Percentiles rank a stretch among this genome's conserved stretches.
phyloP scores from a whole-genome alignment of 1,140 invertebrate species.

The Aphaenogaster ashmeadi region DNA sequence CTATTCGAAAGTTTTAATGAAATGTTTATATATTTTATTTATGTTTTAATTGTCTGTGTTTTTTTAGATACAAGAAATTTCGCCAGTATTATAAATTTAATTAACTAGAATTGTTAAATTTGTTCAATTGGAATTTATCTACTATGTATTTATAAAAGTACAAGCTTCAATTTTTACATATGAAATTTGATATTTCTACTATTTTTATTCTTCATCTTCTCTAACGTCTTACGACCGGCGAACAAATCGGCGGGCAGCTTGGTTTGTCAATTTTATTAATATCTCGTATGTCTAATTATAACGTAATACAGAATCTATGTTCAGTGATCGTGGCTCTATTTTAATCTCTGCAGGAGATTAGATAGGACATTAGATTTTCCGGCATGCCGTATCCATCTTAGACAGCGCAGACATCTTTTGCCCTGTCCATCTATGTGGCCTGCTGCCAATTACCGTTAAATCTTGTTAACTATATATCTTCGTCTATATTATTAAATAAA shows the following conservation, averaged over 20 bases:
- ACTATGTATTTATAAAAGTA: neutral
- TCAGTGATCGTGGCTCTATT: conserved; percentile 50
- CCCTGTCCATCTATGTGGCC: conserved; percentile 26
- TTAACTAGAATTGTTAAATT: neutral
- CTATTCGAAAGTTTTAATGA: neutral
- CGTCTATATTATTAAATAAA: conserved; percentile 33
- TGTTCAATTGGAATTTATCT: neutral
- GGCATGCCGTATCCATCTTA: conserved; percentile 49
- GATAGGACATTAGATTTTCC: conserved; percentile 41
- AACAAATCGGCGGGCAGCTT: neutral
- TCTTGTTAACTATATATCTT: conserved; percentile 25
- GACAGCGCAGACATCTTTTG: conserved; percentile 21
- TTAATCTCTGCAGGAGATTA: conserved; percentile 39
- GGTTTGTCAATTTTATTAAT: conserved; percentile 44
- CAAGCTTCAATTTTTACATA: neutral
- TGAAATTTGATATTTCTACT: neutral
- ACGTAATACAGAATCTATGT: conserved; percentile 48
- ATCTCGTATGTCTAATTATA: conserved; percentile 36
- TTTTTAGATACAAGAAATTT: neutral
- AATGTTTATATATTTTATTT: neutral
- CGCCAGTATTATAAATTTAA: neutral
- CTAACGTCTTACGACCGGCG: neutral
- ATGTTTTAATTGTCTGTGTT: neutral
- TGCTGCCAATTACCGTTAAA: neutral
- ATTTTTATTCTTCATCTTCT: conserved; percentile 21